Percentiles rank a stretch among this genome's conserved stretches.
phyloP scores from a whole-genome alignment of 2,888 invertebrate species.

The Epinotia brunnichana region DNA sequence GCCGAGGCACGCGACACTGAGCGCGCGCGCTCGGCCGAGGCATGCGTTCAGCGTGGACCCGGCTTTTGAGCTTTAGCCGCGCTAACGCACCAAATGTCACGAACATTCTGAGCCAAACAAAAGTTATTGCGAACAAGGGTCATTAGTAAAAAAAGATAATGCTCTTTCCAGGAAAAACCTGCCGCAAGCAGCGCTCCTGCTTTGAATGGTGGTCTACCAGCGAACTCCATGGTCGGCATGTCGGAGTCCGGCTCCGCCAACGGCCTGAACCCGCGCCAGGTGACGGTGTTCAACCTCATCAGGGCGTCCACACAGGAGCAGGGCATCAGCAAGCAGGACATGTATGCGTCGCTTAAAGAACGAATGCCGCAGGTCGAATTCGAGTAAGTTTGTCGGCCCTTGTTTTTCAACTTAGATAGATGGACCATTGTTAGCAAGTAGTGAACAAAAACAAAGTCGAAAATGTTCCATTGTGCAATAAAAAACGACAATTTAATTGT shows the following conservation, averaged over 20 bases:
- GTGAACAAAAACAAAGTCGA: background rate
- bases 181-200: slow-evolving; percentile 57
- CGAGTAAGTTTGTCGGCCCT: slow-evolving; percentile 67
- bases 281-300: slow-evolving; percentile 79
- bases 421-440: no score
- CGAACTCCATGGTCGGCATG: slow-evolving; percentile 76
- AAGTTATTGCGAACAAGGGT: no score
- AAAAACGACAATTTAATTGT: background rate
- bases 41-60: no score
- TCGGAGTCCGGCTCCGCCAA: slow-evolving; percentile 69
- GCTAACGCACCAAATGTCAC: no score
- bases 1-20: no score
- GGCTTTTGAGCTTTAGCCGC: no score
- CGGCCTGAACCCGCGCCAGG: slow-evolving; percentile 76
- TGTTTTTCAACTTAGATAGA: background rate
- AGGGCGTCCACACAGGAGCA: slow-evolving; percentile 75
- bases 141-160: no score
- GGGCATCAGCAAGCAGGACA: slow-evolving; percentile 79
- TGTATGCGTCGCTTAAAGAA: slow-evolving; percentile 73
- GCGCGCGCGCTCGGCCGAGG: no score
- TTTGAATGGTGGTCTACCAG: slow-evolving; percentile 66
- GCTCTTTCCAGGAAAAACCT: slow-evolving; percentile 64
- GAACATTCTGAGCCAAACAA: no score
- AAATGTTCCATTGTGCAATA: background rate
- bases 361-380: slow-evolving; percentile 77